Evolutionary conservation across 2,888 invertebrate genomes (phyloP), one percentile per base, ranked within the genome.

Genomic region (Melieria omissa): DNA sequence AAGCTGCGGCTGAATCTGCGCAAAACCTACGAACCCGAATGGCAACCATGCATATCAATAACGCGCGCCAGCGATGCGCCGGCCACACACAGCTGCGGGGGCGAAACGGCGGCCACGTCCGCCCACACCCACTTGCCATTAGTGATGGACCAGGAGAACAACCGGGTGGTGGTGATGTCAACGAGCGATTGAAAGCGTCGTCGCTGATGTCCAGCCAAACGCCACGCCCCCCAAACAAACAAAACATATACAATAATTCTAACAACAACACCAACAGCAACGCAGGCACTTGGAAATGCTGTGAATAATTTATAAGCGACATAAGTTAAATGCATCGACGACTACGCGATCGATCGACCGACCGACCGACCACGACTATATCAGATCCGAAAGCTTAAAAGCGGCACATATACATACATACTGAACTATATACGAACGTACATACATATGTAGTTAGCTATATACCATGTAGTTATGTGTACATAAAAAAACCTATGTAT

Each of bases 21-120:
- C 73, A 77, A 85, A 42, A 83, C 74, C 63, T 83, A 81, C 73
- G 78, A 80, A 71, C 79, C 78, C 66, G 82, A 83, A 78, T 83
- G 84, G 75, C 84, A 82, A 74, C 83, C 83, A 78, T 84, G 83
- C 80, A 81, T 84, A 79, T 80, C 85, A 65, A 83, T 84, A 77
- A 77, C 79, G 54, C 66, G 78, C 67, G 77, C 73, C 68, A 75
- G 76, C 10, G 77, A 78, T 47, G 75, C 81, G 44, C 79, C 81
- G 0, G 69, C 79, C 65, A 81, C 83, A 71, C 81, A 80, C 62
- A 74, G 69, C 58, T 81, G 78, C 71, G 80, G 78, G 71, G 66
- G 71, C 68, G 69, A 74, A 70, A 74, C 77, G 41, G 66, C 70
- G 61, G 70, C 71, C 55, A 54, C 65, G 16, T 41, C 72, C 47